phyloP scores from a whole-genome alignment of 2,888 invertebrate species.

The Drosophila paracracens region DNA sequence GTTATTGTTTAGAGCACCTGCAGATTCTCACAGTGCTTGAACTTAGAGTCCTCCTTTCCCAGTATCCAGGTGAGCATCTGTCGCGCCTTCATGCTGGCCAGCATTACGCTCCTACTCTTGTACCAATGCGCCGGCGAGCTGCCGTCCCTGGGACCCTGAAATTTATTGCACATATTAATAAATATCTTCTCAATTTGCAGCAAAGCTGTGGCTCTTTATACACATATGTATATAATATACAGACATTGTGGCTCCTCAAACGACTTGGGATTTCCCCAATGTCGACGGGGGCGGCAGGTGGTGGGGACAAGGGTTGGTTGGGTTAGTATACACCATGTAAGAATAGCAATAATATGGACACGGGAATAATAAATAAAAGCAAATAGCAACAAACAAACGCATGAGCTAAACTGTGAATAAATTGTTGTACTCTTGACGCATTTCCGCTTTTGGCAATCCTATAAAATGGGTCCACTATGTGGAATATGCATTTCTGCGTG shows the following conservation, averaged over 20 bases:
- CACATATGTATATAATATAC: conserved; percentile 19
- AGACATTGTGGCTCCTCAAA: conserved; percentile 20
- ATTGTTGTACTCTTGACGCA: conserved; percentile 30
- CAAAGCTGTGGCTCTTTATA: conserved; percentile 15
- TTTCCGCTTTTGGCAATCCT: conserved; percentile 43
- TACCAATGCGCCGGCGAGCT: conserved; percentile 91
- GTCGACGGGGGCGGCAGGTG: conserved; percentile 7
- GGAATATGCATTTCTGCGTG: conserved; percentile 19
- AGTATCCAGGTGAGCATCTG: conserved; percentile 97
- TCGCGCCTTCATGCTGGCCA: conserved; percentile 95
- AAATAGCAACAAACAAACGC: conserved; percentile 26
- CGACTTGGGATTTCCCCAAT: conserved; percentile 27
- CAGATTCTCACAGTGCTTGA: conserved; percentile 96
- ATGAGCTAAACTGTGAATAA: conserved; percentile 23
- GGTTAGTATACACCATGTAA: conserved; percentile 24
- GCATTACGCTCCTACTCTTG: conserved; percentile 92
- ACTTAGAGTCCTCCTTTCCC: conserved; percentile 95
- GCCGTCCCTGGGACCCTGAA: conserved; percentile 85
- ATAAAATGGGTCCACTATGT: conserved; percentile 9
- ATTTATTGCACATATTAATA: conserved; percentile 30
- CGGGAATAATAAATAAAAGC: conserved; percentile 33
- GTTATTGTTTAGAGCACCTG: conserved; percentile 90
- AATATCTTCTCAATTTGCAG: conserved; percentile 7
- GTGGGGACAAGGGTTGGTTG: not conserved
- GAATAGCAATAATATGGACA: conserved; percentile 20